Evolutionary conservation across 1,140 invertebrate species (phyloP), one percentile per base, ranked within the genome.

Genomic region (Sarcophaga peregrina): DNA sequence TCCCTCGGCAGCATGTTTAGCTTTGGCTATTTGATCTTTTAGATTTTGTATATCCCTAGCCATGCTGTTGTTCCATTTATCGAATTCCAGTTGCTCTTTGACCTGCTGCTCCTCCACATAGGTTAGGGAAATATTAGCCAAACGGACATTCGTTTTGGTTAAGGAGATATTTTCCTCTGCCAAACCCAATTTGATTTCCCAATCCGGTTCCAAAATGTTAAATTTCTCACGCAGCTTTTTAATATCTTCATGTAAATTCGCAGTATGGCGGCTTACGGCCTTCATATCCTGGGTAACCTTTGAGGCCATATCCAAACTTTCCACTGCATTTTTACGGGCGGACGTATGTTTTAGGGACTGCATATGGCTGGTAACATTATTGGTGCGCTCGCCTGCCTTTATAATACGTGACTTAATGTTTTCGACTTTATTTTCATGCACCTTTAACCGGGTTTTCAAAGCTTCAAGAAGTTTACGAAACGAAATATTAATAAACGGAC

Each of bases 1-100:
- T 73, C 94, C 94, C 76, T 96, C 94, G 0, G 96, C 96, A 11
- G 94, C 94, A 90, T 97, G 96, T 85, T 93, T 92, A 0, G 96
- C 96, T 87, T 95, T 93, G 4, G 93, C 91, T 80, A 97, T 96
- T 89, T 94, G 94, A 86, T 95, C 92, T 47, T 93, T 92, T 0
- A 98, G 91, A 74, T 93, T 92, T 73, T 93, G 92, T 17, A 97
- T 84, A 83, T 95, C 94, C 3, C 91, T 90, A 0, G 92, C 86
- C 45, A 95, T 91, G 0, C 92, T 92, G 47, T 91, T 90, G 84
- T 94, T 94, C 91, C 93, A 95, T 54, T 91, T 89, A 47, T 92
- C 90, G 84, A 94, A 93, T 84, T 93, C 92, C 13, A 91, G 87
- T 83, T 93, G 92, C 13, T 94, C 90, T 80, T 92, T 92, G 8